Evolutionary conservation across 2,888 invertebrate genomes (phyloP).

Genomic region (Mimumesa dahlbomi): DNA sequence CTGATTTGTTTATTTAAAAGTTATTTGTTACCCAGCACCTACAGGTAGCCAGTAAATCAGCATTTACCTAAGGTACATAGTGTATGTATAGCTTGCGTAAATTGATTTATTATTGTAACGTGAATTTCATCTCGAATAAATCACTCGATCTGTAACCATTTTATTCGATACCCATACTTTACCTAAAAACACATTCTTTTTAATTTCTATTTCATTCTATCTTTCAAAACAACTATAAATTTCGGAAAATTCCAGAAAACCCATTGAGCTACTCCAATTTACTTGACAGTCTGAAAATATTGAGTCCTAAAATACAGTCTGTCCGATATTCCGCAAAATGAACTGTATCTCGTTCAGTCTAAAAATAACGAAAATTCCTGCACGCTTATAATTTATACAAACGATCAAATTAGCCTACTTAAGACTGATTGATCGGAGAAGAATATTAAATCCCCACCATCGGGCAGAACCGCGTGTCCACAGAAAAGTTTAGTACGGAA

Average conservation of each 20-base stretch:
- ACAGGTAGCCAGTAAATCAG: slow-evolving; percentile 64
- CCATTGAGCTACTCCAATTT: too few relatives aligned
- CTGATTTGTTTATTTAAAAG: slow-evolving; percentile 63
- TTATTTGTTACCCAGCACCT: slow-evolving; percentile 52
- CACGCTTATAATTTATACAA: background rate
- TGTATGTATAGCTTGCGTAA: slow-evolving; percentile 65
- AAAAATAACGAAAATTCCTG: background rate
- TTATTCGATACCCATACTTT: background rate
- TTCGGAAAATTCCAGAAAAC: too few relatives aligned
- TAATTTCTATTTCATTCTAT: too few relatives aligned
- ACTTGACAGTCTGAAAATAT: too few relatives aligned
- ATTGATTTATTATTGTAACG: slow-evolving; percentile 65
- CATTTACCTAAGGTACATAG: slow-evolving; percentile 64
- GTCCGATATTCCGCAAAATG: too few relatives aligned
- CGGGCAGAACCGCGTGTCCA: slow-evolving; percentile 52
- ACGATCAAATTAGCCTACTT: slow-evolving; percentile 19
- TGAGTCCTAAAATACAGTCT: too few relatives aligned
- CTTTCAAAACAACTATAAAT: too few relatives aligned
- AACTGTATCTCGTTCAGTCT: background rate
- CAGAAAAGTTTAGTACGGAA: slow-evolving; percentile 27
- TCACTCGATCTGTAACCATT: slow-evolving; percentile 56
- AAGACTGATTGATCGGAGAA: slow-evolving; percentile 33
- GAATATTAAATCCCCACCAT: slow-evolving; percentile 33
- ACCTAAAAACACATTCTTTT: too few relatives aligned
- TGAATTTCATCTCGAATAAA: slow-evolving; percentile 69